These are phyloP conservation scores for Cheilosia urbana DNA, from an alignment of 2,888 invertebrate genomes.

Conservation along the genomic window DNA sequence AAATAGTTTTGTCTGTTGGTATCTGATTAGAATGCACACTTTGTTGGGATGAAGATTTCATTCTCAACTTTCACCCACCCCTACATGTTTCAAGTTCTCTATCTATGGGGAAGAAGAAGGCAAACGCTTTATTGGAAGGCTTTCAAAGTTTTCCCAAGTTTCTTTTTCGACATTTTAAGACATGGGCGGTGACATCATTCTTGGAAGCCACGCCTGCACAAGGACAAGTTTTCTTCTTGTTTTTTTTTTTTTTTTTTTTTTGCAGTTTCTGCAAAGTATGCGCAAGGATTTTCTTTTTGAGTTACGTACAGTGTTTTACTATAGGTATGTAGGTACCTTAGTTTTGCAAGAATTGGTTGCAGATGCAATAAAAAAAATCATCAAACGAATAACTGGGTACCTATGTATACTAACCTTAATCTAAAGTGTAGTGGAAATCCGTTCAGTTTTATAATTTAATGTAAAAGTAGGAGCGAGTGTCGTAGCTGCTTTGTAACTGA, in stretches of 20 bases:
- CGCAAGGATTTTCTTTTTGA: conserved; percentile 46
- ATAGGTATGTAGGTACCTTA: not conserved
- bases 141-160: conserved; percentile 70
- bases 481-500: no score
- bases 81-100: not conserved
- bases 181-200: conserved; percentile 60
- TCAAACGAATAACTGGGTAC: no score
- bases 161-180: conserved; percentile 66
- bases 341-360: not conserved
- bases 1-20: conserved; percentile 40
- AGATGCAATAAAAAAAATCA: not conserved
- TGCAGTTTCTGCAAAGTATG: conserved; percentile 11
- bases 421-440: no score
- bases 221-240: conserved; percentile 28
- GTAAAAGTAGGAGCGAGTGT: no score
- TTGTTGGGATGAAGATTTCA: conserved; percentile 10
- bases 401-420: no score
- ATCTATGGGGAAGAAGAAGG: conserved; percentile 6
- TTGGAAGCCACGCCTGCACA: conserved; percentile 65
- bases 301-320: not conserved
- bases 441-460: no score
- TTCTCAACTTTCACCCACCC: conserved; percentile 1
- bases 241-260: conserved; percentile 3
- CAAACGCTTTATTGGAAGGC: conserved; percentile 67
- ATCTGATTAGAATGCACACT: conserved; percentile 47